phyloP scores from a whole-genome alignment of 2,888 invertebrate species.

The Troglohyphantes excavatus region DNA sequence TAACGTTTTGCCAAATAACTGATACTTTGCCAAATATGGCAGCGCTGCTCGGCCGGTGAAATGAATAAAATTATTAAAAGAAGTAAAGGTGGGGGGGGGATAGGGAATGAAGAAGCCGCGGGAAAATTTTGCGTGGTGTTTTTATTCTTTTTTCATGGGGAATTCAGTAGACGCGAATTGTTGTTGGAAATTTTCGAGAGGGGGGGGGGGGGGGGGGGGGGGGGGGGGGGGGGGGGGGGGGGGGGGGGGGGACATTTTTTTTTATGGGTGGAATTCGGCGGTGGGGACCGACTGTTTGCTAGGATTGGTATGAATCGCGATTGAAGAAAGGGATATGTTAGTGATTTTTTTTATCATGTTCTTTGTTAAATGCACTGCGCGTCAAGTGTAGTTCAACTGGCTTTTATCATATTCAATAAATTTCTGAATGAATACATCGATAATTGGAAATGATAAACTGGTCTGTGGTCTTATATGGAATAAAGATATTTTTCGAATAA shows the following conservation, averaged over 20 bases:
- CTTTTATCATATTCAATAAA: too few species aligned
- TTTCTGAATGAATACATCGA: too few species aligned
- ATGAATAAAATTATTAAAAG: slow-evolving; percentile 4
- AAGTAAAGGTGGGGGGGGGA: neutral
- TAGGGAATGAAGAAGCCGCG: too few species aligned
- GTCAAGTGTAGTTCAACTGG: too few species aligned
- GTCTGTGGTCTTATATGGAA: too few species aligned
- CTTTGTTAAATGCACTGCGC: too few species aligned
- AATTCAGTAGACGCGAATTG: neutral
- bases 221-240: neutral
- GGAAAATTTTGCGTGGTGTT: neutral
- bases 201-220: neutral
- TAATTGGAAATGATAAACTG: too few species aligned
- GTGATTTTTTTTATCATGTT: neutral
- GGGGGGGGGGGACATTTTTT: neutral
- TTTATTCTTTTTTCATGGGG: neutral
- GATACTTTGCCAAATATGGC: too few species aligned
- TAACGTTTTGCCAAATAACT: too few species aligned
- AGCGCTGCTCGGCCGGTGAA: neutral
- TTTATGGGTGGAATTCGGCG: neutral
- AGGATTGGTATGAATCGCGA: neutral
- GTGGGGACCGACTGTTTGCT: neutral
- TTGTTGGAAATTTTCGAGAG: neutral
- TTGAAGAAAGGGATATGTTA: neutral
- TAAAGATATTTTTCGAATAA: too few species aligned